Conservation (phyloP, 1,140 invertebrate species). For the Anagrus nilaparvatae region DNA sequence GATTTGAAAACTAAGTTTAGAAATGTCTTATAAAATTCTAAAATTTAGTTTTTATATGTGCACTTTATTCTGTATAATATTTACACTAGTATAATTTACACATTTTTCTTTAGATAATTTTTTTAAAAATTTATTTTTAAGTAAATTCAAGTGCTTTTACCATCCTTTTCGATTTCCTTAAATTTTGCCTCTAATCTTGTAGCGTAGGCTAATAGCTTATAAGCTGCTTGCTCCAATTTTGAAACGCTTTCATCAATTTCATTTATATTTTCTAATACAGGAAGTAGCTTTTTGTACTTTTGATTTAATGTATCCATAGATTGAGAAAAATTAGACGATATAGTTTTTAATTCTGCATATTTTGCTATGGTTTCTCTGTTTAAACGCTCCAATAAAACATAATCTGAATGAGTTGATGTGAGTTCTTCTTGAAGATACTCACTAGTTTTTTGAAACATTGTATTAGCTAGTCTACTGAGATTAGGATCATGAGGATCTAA, state of each 20-base stretch:
- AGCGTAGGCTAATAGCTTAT: conserved; percentile 73
- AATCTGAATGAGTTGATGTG: conserved; percentile 67
- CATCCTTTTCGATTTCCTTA: conserved; percentile 61
- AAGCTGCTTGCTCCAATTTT: conserved; percentile 75
- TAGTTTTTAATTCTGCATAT: conserved; percentile 71
- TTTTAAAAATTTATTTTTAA: conserved; percentile 2
- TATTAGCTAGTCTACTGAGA: conserved; percentile 68
- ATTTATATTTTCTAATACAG: conserved; percentile 71
- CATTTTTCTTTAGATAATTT: background rate
- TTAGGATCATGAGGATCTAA: conserved; percentile 77
- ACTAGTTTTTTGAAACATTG: conserved; percentile 80
- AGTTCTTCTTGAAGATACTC: conserved; percentile 82
- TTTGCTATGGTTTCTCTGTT: conserved; percentile 67
- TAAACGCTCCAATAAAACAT: conserved; percentile 67
- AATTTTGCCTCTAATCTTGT: conserved; percentile 75
- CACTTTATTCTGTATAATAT: too few species aligned
- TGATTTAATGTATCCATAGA: conserved; percentile 62
- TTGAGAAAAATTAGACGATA: conserved; percentile 61
- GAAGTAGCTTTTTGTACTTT: conserved; percentile 62
- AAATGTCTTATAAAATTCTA: too few species aligned
- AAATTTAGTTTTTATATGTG: too few species aligned
- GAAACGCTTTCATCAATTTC: conserved; percentile 77
- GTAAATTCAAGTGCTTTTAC: conserved; percentile 14
- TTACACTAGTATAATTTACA: background rate
- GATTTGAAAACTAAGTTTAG: background rate